Base-by-base conservation (phyloP, 2,797 vertebrate genomes). In the Heliangelus exortis region DNA sequence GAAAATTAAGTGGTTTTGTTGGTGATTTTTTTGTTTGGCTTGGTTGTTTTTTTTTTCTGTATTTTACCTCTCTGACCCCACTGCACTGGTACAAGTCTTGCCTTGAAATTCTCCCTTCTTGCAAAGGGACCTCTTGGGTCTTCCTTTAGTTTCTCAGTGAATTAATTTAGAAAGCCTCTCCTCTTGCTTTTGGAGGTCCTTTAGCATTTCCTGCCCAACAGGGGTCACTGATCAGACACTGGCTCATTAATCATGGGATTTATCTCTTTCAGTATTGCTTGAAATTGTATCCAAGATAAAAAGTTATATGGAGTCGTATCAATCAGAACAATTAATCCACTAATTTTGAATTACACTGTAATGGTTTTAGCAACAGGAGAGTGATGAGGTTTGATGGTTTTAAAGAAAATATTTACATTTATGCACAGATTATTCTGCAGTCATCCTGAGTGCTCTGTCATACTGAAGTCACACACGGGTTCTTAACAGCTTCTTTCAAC, bases 401-500 rank as follows among this genome's bases (percentile, higher is more conserved):
- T 53, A 36, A 89, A 68, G 16, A 71, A 95, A 90, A 68, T 66
- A 58, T 76, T 73, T 80, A 47, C 57, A 18, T 48, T 39, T 2
- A 12, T 0, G 1, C 9, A 28, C 6, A 28, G 7, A 4, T 84
- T 58, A 36, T 74, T 95, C 74, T 87, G 54, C 67, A 93, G 71
- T 77, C 89, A 79, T 39, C 43, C 67, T 59, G 7, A 94, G 54
- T 39, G 39, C n/a, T 83, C 62, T 69, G 77, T 21, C 53, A 51
- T 89, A 62, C 62, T 83, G 86, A 89, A 59, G 22, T 39, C 65
- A 54, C 47, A 58, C 15, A 36, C 34, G 43, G 74, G 93, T 97
- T 96, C 91, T 79, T 72, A 90, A 73, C 43, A 78, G 12, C 36
- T 68, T 78, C 89, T 95, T 87, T 45, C 67, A 90, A 1, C 15